Percentiles rank a stretch among this genome's conserved stretches.
Evolutionary conservation across 2,888 invertebrate genomes (phyloP).

Genomic region (Acleris holmiana): DNA sequence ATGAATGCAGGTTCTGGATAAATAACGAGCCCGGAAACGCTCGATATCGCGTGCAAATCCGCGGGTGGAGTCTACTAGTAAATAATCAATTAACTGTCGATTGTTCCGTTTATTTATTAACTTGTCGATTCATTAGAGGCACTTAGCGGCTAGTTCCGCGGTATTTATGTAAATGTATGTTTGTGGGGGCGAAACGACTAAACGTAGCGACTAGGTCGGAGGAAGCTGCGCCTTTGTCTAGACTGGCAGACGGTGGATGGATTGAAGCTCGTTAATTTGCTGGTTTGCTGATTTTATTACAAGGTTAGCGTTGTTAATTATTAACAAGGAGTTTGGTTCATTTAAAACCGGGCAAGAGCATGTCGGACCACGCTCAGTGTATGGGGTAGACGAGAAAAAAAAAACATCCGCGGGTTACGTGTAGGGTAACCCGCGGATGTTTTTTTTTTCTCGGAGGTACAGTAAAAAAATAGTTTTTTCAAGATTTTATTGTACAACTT

Average conservation of each 20-base stretch:
- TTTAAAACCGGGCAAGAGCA: no score
- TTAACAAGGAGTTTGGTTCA: no score
- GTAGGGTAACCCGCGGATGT: no score
- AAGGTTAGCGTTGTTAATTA: no score
- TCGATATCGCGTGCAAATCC: neutral
- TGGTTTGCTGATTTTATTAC: neutral
- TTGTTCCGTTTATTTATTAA: slow-evolving; percentile 50
- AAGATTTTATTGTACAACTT: no score
- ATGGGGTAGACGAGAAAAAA: no score
- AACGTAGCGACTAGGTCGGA: no score
- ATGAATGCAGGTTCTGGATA: no score
- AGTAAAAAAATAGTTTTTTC: no score
- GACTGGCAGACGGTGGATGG: neutral
- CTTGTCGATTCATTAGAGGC: slow-evolving; percentile 42
- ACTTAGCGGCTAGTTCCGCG: slow-evolving; percentile 49
- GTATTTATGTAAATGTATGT: neutral
- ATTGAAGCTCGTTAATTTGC: neutral
- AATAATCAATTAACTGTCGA: slow-evolving; percentile 46
- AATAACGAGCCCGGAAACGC: neutral
- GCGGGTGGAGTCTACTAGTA: slow-evolving; percentile 23
- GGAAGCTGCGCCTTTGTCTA: neutral
- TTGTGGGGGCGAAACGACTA: slow-evolving; percentile 6
- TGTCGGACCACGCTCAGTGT: no score
- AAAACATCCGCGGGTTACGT: no score
- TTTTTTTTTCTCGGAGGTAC: no score